phyloP scores from a whole-genome alignment of 2,888 invertebrate genomes.

The Perdita meconis region DNA sequence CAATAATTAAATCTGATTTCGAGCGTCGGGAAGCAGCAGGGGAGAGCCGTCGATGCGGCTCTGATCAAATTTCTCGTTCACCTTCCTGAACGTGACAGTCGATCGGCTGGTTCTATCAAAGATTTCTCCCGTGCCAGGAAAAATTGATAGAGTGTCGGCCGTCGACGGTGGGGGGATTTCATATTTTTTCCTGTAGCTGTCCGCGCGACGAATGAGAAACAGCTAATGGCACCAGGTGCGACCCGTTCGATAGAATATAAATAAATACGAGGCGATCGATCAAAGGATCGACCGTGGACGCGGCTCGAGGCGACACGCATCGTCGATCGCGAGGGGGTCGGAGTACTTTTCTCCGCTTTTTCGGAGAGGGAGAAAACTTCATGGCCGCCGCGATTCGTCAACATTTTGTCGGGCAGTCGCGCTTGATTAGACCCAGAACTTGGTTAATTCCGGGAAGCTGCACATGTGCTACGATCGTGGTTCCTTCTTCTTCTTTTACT shows the following conservation, averaged over 20 bases:
- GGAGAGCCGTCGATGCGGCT: constrained; percentile 9
- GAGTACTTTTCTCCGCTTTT: constrained; percentile 34
- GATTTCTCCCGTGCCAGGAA: constrained; percentile 60
- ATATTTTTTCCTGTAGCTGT: constrained; percentile 53
- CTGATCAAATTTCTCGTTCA: constrained; percentile 48
- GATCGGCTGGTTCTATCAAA: constrained; percentile 50
- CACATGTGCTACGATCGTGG: not conserved
- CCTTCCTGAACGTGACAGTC: constrained; percentile 55
- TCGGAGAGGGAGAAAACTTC: not conserved
- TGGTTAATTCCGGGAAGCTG: constrained; percentile 24
- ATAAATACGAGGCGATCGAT: constrained; percentile 77
- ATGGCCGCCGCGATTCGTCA: constrained; percentile 41
- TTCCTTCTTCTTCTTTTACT: not conserved
- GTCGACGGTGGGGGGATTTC: constrained; percentile 43
- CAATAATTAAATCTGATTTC: constrained; percentile 17
- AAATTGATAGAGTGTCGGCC: constrained; percentile 68
- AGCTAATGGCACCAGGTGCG: constrained; percentile 75
- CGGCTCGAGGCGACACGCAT: constrained; percentile 67
- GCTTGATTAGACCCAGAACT: constrained; percentile 28
- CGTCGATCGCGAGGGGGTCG: constrained; percentile 50
- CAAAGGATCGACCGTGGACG: constrained; percentile 68
- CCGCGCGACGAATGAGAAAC: constrained; percentile 60
- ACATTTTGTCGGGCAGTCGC: constrained; percentile 47
- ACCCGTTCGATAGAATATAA: constrained; percentile 74
- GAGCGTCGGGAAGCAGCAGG: not conserved